Evolutionary conservation across 2,113 vertebrate genomes (phyloP).

Genomic region (Galbula dea): DNA sequence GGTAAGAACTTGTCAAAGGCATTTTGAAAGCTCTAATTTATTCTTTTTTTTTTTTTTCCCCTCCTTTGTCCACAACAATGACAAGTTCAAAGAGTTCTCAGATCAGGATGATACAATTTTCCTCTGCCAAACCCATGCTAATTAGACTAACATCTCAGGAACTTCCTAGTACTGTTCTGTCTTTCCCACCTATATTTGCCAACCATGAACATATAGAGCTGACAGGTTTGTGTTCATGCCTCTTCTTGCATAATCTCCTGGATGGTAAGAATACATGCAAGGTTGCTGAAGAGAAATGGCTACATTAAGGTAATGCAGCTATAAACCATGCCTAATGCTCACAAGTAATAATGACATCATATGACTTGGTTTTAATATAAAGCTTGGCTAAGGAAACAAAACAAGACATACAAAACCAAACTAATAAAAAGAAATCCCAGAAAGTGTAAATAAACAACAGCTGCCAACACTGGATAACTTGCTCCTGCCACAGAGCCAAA

Average conservation of each 20-base stretch:
- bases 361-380: background rate
- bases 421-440: background rate
- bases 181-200: background rate
- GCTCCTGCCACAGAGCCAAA: background rate
- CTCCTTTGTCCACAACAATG: background rate
- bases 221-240: background rate
- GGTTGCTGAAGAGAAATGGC: background rate
- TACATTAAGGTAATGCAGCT: background rate
- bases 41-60: background rate
- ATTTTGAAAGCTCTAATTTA: background rate
- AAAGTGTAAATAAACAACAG: background rate
- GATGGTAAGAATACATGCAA: background rate
- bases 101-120: background rate
- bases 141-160: constrained; percentile 34
- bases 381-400: background rate
- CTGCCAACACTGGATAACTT: background rate
- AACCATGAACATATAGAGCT: background rate
- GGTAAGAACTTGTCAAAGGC: background rate
- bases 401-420: background rate
- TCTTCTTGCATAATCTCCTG: background rate
- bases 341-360: background rate
- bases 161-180: background rate
- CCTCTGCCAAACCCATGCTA: background rate
- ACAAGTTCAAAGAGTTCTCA: constrained; percentile 24
- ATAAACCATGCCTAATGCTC: background rate